phyloP scores from a whole-genome alignment of 2,113 vertebrate species.

The Glaucidium brasilianum region DNA sequence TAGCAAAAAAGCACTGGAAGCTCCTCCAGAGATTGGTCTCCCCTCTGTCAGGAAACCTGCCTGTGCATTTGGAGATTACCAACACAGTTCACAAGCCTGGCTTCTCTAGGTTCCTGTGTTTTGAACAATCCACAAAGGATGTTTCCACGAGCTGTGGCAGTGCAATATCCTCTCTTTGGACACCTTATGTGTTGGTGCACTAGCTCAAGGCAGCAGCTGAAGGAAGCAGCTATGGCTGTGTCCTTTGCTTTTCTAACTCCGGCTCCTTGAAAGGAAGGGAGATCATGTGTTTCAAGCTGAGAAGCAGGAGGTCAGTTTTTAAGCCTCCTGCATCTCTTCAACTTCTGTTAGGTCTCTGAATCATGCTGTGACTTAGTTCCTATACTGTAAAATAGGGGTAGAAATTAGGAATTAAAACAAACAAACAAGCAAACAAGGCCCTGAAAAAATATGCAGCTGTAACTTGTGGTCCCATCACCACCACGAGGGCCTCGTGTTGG shows the following conservation, averaged over 20 bases:
- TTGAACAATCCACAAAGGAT: not conserved
- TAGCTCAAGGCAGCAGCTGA: not conserved
- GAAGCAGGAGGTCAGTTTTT: not conserved
- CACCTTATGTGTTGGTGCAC: not conserved
- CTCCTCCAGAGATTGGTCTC: not conserved
- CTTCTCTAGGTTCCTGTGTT: not conserved
- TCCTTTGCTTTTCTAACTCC: not conserved
- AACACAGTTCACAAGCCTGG: not conserved
- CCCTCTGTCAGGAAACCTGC: slow-evolving; percentile 1
- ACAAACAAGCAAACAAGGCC: not conserved
- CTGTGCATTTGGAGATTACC: not conserved
- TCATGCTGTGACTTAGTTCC: accelerated
- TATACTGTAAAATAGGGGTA: not conserved
- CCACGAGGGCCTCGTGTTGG: not conserved
- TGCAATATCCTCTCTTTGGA: not conserved
- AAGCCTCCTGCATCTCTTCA: not conserved
- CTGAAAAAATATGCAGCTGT: not conserved
- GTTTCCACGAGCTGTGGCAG: not conserved
- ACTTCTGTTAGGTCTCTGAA: not conserved
- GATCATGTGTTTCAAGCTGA: not conserved
- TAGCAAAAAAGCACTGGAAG: not conserved
- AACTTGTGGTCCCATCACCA: not conserved
- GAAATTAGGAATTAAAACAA: not conserved
- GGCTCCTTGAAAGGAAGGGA: not conserved
- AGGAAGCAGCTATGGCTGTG: not conserved